A percentile compares a stretch with the other conserved stretches of the same genome.
These are phyloP conservation scores for Nesogale talazaci DNA, from an alignment of 2,113 vertebrate species.

Conservation along the genomic window DNA sequence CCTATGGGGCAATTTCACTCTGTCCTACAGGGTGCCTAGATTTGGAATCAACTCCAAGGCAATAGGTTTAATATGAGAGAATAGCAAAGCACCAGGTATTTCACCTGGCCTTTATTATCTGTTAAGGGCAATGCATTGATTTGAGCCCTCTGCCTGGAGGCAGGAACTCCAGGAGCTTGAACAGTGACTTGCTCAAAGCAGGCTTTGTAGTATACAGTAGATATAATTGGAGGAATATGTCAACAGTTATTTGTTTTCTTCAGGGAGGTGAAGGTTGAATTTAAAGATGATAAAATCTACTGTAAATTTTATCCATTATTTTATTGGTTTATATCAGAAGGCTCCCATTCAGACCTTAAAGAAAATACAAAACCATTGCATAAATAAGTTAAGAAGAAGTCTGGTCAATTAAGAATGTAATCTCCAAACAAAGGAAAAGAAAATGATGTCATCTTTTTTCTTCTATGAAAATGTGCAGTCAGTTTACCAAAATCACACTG, in stretches of 20 bases:
- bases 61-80: not conserved
- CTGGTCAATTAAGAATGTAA: not conserved
- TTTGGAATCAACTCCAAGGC: too few relatives aligned
- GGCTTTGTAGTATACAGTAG: not conserved
- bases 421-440: not conserved
- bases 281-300: constrained; percentile 45
- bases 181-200: not conserved
- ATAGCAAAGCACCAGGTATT: not conserved
- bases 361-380: constrained; percentile 7
- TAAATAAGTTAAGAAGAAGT: constrained; percentile 23
- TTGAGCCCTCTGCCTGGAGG: not conserved
- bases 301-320: constrained; percentile 30
- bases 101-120: not conserved
- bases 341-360: constrained; percentile 36
- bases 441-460: constrained; percentile 2
- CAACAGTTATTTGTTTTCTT: constrained; percentile 40
- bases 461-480: not conserved
- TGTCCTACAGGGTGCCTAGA: too few relatives aligned
- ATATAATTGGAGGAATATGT: not conserved
- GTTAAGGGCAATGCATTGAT: not conserved
- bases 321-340: constrained; percentile 41
- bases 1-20: too few relatives aligned
- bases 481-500: not conserved
- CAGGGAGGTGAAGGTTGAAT: constrained; percentile 2
- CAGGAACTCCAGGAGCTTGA: not conserved